Evolutionary conservation across 2,888 invertebrate species (phyloP).

Genomic region (Nineta flava): DNA sequence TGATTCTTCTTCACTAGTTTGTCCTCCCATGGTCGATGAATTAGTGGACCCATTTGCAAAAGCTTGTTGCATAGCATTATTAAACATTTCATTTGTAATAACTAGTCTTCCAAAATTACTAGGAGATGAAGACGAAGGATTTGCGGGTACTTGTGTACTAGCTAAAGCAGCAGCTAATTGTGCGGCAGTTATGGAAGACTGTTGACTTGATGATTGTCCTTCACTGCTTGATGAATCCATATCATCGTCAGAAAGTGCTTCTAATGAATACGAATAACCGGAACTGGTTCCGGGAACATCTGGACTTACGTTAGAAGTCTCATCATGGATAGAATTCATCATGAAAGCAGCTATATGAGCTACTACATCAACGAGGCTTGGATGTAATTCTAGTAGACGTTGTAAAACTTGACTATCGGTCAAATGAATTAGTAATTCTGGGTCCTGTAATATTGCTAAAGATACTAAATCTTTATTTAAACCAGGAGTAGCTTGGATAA

Average conservation of each 20-base stretch:
- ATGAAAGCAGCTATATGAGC: constrained; percentile 39
- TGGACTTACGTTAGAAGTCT: constrained; percentile 34
- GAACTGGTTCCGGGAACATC: constrained; percentile 34
- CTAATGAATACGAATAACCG: constrained; percentile 33
- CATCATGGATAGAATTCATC: constrained; percentile 27
- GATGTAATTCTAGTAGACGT: constrained; percentile 50
- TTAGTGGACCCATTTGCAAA: constrained; percentile 24
- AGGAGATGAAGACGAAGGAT: constrained; percentile 15
- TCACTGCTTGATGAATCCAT: constrained; percentile 32
- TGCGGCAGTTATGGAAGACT: constrained; percentile 46
- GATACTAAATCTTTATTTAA: constrained; percentile 54
- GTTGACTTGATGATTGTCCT: constrained; percentile 24
- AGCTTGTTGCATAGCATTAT: constrained; percentile 59
- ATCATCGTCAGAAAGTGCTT: constrained; percentile 36
- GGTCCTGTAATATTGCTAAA: constrained; percentile 58
- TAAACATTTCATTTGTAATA: constrained; percentile 67
- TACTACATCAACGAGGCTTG: constrained; percentile 51
- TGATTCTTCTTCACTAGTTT: constrained; percentile 20
- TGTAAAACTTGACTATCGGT: constrained; percentile 50
- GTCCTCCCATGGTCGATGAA: constrained; percentile 10
- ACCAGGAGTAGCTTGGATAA: constrained; percentile 53
- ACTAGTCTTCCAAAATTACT: constrained; percentile 22
- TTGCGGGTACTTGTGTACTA: constrained; percentile 29
- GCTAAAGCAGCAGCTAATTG: constrained; percentile 60
- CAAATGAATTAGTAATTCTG: constrained; percentile 55